Evolutionary conservation across 2,888 invertebrate species (phyloP), one percentile per base, ranked within the genome.

Genomic region (Hirtodrosophila trivittata): DNA sequence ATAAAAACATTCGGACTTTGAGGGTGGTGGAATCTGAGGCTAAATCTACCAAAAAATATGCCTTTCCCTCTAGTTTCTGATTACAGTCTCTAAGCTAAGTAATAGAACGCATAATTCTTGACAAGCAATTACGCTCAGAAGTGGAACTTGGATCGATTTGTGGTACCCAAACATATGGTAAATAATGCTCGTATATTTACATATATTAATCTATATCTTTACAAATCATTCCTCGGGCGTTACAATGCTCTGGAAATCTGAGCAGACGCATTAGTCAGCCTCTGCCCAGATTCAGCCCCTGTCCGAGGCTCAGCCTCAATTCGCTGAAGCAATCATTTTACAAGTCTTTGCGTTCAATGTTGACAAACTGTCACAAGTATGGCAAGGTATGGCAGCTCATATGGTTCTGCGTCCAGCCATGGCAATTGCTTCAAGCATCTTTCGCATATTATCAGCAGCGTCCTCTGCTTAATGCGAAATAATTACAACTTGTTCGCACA

Each of bases 401-500:
- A 18, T 47, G 38, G 25, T 25, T 38, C 18, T 10, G 10, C 38
- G 3, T 10, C 10, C n/a, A 13, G 45, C 59, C 54, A 59, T 54
- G 51, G 51, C 56, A 51, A 56, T 46, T 56, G 30, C 25, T 10
- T 49, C 21, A 8, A 41, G 12, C 49, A 46, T 49, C 76, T 55
- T 66, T 51, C 42, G 50, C 74, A 69, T 60, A 62, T 70, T 71
- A 56, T 50, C 69, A 60, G 57, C 57, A 60, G 21, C 50, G 59
- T 51, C 49, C 75, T 52, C 28, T 58, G 59, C 62, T 76, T 84
- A 75, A 84, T 76, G 76, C 73, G 71, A 81, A 86, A 83, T 87
- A 86, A 85, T 87, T 85, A 87, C 84, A 86, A 84, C 71, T 77
- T 81, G 87, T 76, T 77, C 72, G 76, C 81, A 71, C 82, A 75